Conservation (phyloP, 2,888 invertebrate species). For the Caenorhabditis sulstoni region DNA sequence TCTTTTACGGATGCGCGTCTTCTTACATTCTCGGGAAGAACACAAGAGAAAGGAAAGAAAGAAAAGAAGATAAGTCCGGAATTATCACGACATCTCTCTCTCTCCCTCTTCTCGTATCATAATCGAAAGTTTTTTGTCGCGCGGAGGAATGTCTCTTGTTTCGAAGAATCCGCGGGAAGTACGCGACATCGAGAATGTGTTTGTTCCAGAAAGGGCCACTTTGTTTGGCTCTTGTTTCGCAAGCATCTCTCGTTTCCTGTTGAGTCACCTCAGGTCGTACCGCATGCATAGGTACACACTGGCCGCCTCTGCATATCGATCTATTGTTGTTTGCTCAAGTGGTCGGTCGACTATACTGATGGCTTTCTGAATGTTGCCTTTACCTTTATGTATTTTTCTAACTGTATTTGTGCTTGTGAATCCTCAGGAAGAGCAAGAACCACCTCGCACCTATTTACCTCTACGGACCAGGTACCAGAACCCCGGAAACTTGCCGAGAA, state of each 20-base stretch:
- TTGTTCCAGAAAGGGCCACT: no score
- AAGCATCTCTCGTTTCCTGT: conserved; percentile 27
- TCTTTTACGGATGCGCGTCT: conserved; percentile 62
- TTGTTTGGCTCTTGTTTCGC: not conserved
- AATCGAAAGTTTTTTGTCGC: conserved; percentile 56
- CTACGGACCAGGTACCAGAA: conserved; percentile 13
- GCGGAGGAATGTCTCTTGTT: conserved; percentile 23
- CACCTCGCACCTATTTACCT: conserved; percentile 1
- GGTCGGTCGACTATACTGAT: conserved; percentile 47
- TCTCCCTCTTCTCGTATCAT: conserved; percentile 38
- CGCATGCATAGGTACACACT: conserved; percentile 54
- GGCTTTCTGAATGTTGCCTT: conserved; percentile 42
- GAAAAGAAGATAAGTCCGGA: conserved; percentile 45
- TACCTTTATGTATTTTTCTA: conserved; percentile 24
- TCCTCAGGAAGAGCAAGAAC: conserved; percentile 22
- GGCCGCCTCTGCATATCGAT: conserved; percentile 48
- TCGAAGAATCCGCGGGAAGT: not conserved
- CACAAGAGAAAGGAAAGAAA: conserved; percentile 24
- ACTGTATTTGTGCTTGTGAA: conserved; percentile 26
- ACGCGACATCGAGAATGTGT: not conserved
- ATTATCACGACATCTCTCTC: conserved; percentile 62
- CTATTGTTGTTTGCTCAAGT: conserved; percentile 59
- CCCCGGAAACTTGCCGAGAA: conserved; percentile 9
- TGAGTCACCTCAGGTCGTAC: conserved; percentile 50
- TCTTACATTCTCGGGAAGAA: conserved; percentile 40